These are phyloP conservation scores for Ctenicera cuprea DNA, from an alignment of 2,888 invertebrate species.

Conservation along the genomic window DNA sequence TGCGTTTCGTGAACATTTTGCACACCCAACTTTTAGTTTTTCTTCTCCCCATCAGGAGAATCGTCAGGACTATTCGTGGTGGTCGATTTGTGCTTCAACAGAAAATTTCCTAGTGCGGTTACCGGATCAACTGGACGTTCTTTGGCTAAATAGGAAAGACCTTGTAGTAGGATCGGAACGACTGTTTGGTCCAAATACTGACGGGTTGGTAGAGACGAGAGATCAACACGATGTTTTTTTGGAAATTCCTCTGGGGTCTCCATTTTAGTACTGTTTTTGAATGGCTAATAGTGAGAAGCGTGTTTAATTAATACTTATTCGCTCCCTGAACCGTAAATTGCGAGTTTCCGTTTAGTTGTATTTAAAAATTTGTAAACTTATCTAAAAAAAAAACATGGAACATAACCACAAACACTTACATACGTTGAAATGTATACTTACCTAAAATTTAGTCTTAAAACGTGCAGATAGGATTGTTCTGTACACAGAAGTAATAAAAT, in stretches of 20 bases:
- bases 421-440: too few species aligned
- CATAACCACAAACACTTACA: too few species aligned
- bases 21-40: conserved; percentile 9
- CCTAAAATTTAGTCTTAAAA: too few species aligned
- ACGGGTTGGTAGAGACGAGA: conserved; percentile 92
- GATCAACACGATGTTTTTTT: conserved; percentile 89
- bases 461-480: too few species aligned
- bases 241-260: conserved; percentile 78
- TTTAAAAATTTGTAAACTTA: too few species aligned
- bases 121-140: conserved; percentile 97
- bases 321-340: too few species aligned
- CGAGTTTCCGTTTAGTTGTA: too few species aligned
- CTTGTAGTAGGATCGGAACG: conserved; percentile 95
- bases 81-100: conserved; percentile 91
- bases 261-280: conserved; percentile 60
- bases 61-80: conserved; percentile 76
- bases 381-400: too few species aligned
- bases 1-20: too few species aligned
- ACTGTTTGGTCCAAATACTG: conserved; percentile 99
- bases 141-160: conserved; percentile 92
- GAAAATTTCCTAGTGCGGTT: conserved; percentile 92
- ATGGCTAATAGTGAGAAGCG: too few species aligned
- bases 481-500: too few species aligned
- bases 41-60: conserved; percentile 42
- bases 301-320: too few species aligned